Evolutionary conservation across 2,113 vertebrate genomes (phyloP).

Genomic region (Mionectes macconnelli): DNA sequence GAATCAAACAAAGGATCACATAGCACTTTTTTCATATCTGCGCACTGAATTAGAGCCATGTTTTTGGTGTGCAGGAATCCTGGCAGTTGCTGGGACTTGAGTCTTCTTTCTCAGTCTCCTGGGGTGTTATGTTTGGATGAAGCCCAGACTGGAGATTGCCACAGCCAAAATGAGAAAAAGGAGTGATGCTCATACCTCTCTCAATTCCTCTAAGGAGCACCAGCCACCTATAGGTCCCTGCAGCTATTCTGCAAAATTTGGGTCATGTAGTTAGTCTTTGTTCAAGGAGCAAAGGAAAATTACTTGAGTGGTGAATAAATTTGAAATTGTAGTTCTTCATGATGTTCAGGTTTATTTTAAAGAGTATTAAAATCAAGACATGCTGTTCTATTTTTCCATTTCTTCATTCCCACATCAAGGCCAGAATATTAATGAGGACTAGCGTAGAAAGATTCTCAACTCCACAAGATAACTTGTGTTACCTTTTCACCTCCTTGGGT

Average conservation of each 20-base stretch:
- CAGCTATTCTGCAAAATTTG: neutral
- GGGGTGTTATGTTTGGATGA: neutral
- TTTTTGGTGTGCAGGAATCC: neutral
- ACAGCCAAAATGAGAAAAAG: neutral
- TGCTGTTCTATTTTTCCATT: neutral
- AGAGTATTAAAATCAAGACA: neutral
- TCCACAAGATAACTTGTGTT: neutral
- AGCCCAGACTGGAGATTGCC: neutral
- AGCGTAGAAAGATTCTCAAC: neutral
- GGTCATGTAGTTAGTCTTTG: neutral
- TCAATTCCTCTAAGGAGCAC: neutral
- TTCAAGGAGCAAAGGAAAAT: neutral
- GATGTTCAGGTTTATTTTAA: neutral
- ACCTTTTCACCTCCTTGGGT: neutral
- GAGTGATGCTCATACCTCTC: neutral
- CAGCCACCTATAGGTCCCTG: neutral
- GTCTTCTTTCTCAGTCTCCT: neutral
- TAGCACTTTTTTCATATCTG: neutral
- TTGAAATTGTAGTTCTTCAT: neutral
- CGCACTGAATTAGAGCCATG: neutral
- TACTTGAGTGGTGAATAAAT: neutral
- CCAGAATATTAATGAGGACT: neutral
- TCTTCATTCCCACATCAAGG: neutral
- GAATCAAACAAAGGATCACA: neutral
- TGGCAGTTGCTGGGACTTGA: neutral